Evolutionary conservation across 2,113 vertebrate genomes (phyloP).

Genomic region (Takifugu bimaculatus): DNA sequence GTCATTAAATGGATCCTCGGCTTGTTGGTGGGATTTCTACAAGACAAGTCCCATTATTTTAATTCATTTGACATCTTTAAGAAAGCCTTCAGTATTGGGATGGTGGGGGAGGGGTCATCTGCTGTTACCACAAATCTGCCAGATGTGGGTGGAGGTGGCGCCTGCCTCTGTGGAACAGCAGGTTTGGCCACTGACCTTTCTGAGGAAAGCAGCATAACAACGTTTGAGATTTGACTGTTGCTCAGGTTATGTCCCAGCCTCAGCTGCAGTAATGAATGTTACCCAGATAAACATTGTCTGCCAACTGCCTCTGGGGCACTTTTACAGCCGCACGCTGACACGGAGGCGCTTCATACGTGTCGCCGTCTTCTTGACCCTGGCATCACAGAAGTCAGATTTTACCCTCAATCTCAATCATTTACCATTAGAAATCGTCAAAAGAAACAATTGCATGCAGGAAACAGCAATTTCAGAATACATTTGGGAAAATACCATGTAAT

Average conservation of each 20-base stretch:
- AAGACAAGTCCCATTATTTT: neutral
- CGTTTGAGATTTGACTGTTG: neutral
- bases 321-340: conserved; percentile 63
- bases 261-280: conserved; percentile 2
- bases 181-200: conserved; percentile 44
- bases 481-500: neutral
- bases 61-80: neutral
- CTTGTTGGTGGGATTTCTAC: conserved; percentile 41
- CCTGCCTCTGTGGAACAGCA: conserved; percentile 47
- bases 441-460: no score
- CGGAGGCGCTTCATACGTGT: conserved; percentile 75
- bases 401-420: neutral
- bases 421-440: neutral
- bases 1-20: conserved; percentile 37
- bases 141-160: conserved; percentile 52
- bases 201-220: conserved; percentile 26
- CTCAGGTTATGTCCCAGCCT: no score
- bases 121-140: conserved; percentile 49
- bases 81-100: neutral
- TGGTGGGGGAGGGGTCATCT: neutral
- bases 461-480: neutral
- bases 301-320: conserved; percentile 48
- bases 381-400: neutral
- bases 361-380: conserved; percentile 68
- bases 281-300: conserved; percentile 76